Base-by-base conservation (phyloP, 2,113 vertebrate genomes). In the Pseudolaguvia tuberculata region DNA sequence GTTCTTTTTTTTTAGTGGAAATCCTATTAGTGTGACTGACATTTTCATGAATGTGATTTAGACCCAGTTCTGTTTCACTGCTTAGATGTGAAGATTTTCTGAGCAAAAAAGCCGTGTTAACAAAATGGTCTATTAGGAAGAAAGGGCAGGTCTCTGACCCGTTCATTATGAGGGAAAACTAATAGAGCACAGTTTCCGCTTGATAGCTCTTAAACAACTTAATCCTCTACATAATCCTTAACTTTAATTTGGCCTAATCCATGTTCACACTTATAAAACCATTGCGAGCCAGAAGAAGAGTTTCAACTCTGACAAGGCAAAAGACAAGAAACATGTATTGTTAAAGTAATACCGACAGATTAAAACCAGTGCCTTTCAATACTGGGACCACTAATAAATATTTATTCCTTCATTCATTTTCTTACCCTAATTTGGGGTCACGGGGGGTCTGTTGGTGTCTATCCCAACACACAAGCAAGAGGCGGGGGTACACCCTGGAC, bases 151-250 rank as follows among this genome's bases (percentile, higher is more conserved):
- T 82, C 78, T 80, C 42, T 76, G 85, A 81, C 84, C 83, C 71
- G 76, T 72, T 78, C 79, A 80, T 83, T 86, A 82, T 77, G 55
- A 66, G 78, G 47, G 77, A 74, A 80, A 77, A 74, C 72, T 85
- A 63, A 82, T 76, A 79, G 67, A 79, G 73, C 81, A 81, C 84
- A 74, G 48, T 71, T 82, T 66, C 84, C 81, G 76, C 78, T 79
- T 78, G 82, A 83, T 83, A 88, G 86, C 85, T 79, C 63, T 80
- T 82, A 85, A 88, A 89, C 88, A 88, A 88, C 86, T 88, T 91
- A 90, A 91, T 89, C 89, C 88, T 80, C 80, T 66, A 82, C 87
- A 87, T 90, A 91, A 90, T 89, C 89, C 89, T 76, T 79, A 83
- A 87, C 83, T 90, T 89, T 88, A 86, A 88, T 89, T 88, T 88